Evolutionary conservation across 2,797 vertebrate genomes (phyloP).

Genomic region (Nyctalus aviator): DNA sequence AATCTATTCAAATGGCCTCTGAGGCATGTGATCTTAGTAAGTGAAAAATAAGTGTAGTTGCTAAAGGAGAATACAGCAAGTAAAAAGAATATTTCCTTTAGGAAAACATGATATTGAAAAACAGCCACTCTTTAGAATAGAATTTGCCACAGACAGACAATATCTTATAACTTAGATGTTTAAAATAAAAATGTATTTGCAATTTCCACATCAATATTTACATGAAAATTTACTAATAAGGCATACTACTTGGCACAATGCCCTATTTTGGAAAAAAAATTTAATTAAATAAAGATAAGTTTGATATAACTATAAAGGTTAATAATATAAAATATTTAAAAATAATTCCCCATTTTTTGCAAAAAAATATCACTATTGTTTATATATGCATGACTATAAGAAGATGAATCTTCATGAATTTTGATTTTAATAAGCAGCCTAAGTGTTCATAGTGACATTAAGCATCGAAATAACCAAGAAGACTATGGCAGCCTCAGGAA

Average conservation of each 20-base stretch:
- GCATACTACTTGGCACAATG: background rate
- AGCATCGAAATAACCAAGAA: background rate
- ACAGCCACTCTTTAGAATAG: conserved; percentile 14
- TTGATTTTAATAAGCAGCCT: conserved; percentile 34
- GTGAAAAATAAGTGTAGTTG: conserved; percentile 3
- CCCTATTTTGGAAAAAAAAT: background rate
- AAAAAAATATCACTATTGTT: background rate
- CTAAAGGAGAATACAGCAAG: background rate
- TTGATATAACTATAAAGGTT: conserved; percentile 18
- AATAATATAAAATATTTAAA: background rate
- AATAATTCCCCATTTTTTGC: conserved; percentile 25
- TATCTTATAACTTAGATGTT: background rate
- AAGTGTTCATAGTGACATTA: background rate
- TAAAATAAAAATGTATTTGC: conserved; percentile 48
- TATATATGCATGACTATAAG: background rate
- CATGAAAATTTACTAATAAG: conserved; percentile 12
- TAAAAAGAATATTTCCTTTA: conserved; percentile 24
- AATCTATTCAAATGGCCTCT: background rate
- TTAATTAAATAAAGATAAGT: conserved; percentile 28
- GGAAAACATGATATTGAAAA: background rate
- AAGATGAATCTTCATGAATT: background rate
- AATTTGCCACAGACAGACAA: background rate
- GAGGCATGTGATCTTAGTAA: background rate
- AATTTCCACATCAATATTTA: conserved; percentile 62
- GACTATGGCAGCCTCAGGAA: background rate